Evolutionary conservation across 1,140 invertebrate species (phyloP).

Genomic region (Heliothis virescens): DNA sequence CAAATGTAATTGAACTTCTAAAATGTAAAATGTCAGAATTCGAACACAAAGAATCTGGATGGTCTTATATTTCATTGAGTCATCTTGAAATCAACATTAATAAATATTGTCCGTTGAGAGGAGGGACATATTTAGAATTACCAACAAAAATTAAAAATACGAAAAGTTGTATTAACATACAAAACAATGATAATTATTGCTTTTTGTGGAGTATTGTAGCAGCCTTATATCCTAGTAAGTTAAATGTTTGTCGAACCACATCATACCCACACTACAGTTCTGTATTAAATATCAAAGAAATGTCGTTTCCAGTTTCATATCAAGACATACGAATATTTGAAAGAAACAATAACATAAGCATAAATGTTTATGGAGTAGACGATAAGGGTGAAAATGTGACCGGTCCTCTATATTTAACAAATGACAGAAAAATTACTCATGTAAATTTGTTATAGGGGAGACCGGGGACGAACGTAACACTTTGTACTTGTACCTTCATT

Average conservation of each 20-base stretch:
- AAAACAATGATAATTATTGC: conserved; percentile 4
- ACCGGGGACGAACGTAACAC: no score
- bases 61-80: not conserved
- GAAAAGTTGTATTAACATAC: conserved; percentile 15
- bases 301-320: not conserved
- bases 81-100: conserved; percentile 4
- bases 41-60: conserved; percentile 1
- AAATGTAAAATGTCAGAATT: conserved; percentile 8
- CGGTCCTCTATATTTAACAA: conserved; percentile 11
- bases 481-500: no score
- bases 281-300: conserved; percentile 9
- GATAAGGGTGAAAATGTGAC: conserved; percentile 10
- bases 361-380: conserved; percentile 9
- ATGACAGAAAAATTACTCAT: not conserved
- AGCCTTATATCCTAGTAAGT: not conserved
- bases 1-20: not conserved
- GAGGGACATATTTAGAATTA: conserved; percentile 2
- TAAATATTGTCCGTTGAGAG: conserved; percentile 6
- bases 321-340: conserved; percentile 5
- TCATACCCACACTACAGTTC: conserved; percentile 9
- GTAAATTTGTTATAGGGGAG: conserved; percentile 11
- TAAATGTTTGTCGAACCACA: not conserved
- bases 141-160: conserved; percentile 1
- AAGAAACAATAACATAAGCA: conserved; percentile 11
- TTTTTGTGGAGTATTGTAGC: conserved; percentile 13